A percentile compares a stretch with the other conserved stretches of the same genome.
Conservation (phyloP, 2,888 invertebrate species). For the Caenorhabditis sp. region DNA sequence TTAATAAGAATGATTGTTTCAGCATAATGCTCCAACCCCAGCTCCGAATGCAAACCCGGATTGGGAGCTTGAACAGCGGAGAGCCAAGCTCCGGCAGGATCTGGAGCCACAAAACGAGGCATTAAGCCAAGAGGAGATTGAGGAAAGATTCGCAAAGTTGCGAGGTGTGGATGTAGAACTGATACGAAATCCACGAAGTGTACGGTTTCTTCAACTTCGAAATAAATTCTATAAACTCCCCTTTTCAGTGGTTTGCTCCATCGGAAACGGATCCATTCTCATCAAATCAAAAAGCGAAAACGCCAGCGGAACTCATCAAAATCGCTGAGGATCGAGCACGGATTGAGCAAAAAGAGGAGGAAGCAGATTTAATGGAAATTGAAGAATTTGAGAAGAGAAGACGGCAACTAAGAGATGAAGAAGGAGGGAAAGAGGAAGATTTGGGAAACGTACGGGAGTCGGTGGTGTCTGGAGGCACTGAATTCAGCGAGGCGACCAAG, state of each 20-base stretch:
- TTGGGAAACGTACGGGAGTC: slow-evolving; percentile 24
- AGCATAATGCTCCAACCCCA: too few species aligned
- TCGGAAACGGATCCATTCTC: too few species aligned
- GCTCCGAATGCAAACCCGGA: background rate
- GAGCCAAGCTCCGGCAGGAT: slow-evolving; percentile 32
- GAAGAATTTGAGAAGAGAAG: slow-evolving; percentile 43
- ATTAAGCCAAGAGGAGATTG: slow-evolving; percentile 69
- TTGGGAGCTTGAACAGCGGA: slow-evolving; percentile 37
- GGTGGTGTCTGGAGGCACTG: slow-evolving; percentile 39
- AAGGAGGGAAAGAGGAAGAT: slow-evolving; percentile 4
- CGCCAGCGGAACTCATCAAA: slow-evolving; percentile 57
- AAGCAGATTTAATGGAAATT: slow-evolving; percentile 21
- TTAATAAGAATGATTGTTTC: too few species aligned
- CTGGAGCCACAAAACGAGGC: too few species aligned
- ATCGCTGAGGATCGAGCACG: slow-evolving; percentile 53
- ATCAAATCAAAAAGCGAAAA: too few species aligned
- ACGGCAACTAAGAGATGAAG: too few species aligned
- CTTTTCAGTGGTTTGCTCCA: slow-evolving; percentile 62
- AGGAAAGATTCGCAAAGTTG: slow-evolving; percentile 73
- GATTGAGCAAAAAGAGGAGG: slow-evolving; percentile 57
- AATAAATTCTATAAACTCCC: background rate
- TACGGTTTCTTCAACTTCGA: slow-evolving; percentile 24
- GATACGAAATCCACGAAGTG: slow-evolving; percentile 71
- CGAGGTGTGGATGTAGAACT: slow-evolving; percentile 74
- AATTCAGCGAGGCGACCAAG: slow-evolving; percentile 57